A percentile compares a stretch with the other conserved stretches of the same genome.
Conservation (phyloP, 1,140 invertebrate species). For the Daktulosphaira vitifoliae region DNA sequence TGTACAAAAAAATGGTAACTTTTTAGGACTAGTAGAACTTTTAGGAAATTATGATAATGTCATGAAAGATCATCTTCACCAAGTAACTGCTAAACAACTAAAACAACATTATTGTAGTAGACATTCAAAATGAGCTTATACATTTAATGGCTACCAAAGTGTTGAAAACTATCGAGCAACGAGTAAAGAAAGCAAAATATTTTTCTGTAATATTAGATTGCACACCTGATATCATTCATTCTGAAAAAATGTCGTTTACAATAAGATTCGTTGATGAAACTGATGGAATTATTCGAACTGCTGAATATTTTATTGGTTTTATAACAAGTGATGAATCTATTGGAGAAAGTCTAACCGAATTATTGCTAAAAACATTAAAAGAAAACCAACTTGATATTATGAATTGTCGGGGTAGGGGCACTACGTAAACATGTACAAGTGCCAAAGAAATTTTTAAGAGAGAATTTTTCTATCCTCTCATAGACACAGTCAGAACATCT, state of each 20-base stretch:
- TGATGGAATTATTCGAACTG: slow-evolving; percentile 3
- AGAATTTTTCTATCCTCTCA: slow-evolving; percentile 17
- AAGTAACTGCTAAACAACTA: slow-evolving; percentile 1
- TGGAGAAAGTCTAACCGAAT: slow-evolving; percentile 28
- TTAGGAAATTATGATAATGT: slow-evolving; percentile 34
- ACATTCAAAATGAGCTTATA: slow-evolving; percentile 35
- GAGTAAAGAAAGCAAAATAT: slow-evolving; percentile 36
- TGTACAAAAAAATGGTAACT: slow-evolving; percentile 35
- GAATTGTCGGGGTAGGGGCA: neutral
- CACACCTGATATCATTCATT: slow-evolving; percentile 33
- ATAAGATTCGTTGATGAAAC: slow-evolving; percentile 31
- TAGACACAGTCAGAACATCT: slow-evolving; percentile 15
- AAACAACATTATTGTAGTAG: slow-evolving; percentile 26
- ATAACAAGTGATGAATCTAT: slow-evolving; percentile 20
- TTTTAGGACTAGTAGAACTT: slow-evolving; percentile 34
- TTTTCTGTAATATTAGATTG: slow-evolving; percentile 36
- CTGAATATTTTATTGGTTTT: slow-evolving; percentile 33
- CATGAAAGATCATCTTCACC: slow-evolving; percentile 32
- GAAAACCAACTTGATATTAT: neutral
- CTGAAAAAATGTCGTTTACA: slow-evolving; percentile 33
- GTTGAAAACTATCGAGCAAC: slow-evolving; percentile 36
- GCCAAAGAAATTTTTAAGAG: slow-evolving; percentile 4
- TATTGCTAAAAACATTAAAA: slow-evolving; percentile 9
- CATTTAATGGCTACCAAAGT: slow-evolving; percentile 35
- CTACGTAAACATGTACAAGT: neutral